Evolutionary conservation across 2,888 invertebrate genomes (phyloP), one percentile per base, ranked within the genome.

Genomic region (Ormyrus thymus): DNA sequence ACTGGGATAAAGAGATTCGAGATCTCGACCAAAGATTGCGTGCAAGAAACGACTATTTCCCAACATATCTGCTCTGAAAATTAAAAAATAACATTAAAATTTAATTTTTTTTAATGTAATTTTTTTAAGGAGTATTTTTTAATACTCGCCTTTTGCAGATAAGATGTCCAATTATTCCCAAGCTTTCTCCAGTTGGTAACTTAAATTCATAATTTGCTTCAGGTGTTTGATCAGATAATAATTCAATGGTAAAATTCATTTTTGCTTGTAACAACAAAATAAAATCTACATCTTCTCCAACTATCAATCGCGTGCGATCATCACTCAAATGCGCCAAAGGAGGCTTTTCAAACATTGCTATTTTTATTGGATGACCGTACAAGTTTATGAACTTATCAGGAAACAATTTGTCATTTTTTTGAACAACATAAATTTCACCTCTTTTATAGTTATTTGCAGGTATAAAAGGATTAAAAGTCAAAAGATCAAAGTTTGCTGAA

Each of bases 301-400:
- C 10, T 51, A 43, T 7, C 51, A 66, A 51, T 51, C 51, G 29
- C 4, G 66, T 74, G 11, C 59, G 81, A 59, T 66, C 46, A 45
- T 81, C 66, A 0, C 11, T 59, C 53, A 81, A 15, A 8, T 56
- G 50, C 7, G 78, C 65, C 10, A 62, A 48, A 64, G 77, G 76
- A 0, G 81, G 78, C 8, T 66, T 56, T 2, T 81, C 64, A 58
- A 81, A 84, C 10, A 84, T 61, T 3, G 84, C 81, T 5, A 83
- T 69, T 0, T 68, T 53, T 56, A 84, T 79, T 5, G 81, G 80
- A 51, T 78, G 76, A 7, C 81, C 78, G 6, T 80, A 73, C n/a
- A 84, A 75, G 76, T 84, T 75, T n/a, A 46, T 73, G 2, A 81
- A 50, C 51, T 83, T 83, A 64, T 79, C 79, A 1, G 81, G 77